Evolutionary conservation across 2,113 vertebrate species (phyloP), one percentile per base, ranked within the genome.

Genomic region (Eurypyga helias): DNA sequence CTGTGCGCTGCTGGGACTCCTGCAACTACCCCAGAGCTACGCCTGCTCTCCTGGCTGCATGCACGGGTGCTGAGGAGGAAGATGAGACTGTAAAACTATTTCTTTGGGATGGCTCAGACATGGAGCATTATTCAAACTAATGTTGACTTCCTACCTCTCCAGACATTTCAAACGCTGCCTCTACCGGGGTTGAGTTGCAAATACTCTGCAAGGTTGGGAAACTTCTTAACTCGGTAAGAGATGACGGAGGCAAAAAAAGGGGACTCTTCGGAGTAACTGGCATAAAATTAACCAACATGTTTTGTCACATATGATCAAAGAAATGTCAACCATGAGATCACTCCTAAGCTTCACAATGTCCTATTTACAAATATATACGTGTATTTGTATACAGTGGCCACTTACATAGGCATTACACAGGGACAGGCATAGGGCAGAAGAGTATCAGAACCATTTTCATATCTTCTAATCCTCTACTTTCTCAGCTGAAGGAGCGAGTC

Each of bases 331-430:
- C 51, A 51, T 54, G 60, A 60, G 33, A 65, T 76, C 70, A 85
- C 66, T 61, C 77, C 26, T 69, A 38, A 89, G 82, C 60, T 75
- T 57, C 88, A 83, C n/a, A 69, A 41, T 38, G 75, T 17, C n/a
- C 1, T 57, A 87, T 89, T 86, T 96, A 93, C 52, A 96, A 75
- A n/a, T n/a, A n/a, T n/a, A n/a, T n/a, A n/a, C n/a, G n/a, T n/a
- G n/a, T n/a, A n/a, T n/a, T n/a, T n/a, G n/a, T n/a, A n/a, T n/a
- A n/a, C n/a, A n/a, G n/a, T n/a, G n/a, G 83, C 62, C 54, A 90
- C 46, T 61, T 41, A 82, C 46, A 19, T 20, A 46, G 28, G 17
- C 25, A 52, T 55, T 87, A 90, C 55, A 62, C 25, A 66, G 5
- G 31, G 64, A 60, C 45, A 49, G 3, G 13, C 49, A 49, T 10